Evolutionary conservation across 2,888 invertebrate species (phyloP).

Genomic region (Archaeoteleia sp.): DNA sequence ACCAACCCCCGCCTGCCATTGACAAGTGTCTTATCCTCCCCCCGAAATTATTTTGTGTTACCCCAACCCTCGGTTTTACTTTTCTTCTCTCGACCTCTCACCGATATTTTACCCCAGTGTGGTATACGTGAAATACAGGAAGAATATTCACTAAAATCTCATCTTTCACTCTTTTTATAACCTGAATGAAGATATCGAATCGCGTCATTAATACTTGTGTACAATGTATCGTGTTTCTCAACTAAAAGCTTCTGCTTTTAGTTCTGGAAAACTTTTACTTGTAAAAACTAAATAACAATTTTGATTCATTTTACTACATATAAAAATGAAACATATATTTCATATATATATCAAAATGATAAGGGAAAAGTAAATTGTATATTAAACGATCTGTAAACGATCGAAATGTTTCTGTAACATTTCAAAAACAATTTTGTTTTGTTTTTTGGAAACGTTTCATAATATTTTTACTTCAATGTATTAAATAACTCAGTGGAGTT

Average conservation of each 20-base stretch:
- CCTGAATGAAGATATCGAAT: constrained; percentile 45
- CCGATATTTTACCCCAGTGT: too few species aligned
- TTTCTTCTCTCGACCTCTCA: constrained; percentile 17
- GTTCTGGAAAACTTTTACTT: constrained; percentile 30
- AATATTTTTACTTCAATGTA: too few species aligned
- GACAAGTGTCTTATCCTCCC: constrained; percentile 65
- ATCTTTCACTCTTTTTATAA: constrained; percentile 38
- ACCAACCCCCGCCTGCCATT: constrained; percentile 63
- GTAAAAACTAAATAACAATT: constrained; percentile 6
- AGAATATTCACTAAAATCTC: constrained; percentile 38
- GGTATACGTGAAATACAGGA: too few species aligned
- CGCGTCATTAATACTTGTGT: constrained; percentile 49
- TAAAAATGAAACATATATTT: too few species aligned
- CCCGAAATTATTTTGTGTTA: constrained; percentile 48
- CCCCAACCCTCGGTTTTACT: constrained; percentile 50
- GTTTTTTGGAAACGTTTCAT: too few species aligned
- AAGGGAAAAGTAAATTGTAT: too few species aligned
- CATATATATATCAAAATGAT: too few species aligned
- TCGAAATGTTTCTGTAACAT: too few species aligned
- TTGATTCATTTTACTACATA: constrained; percentile 4
- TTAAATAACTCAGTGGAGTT: too few species aligned
- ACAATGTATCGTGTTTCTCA: constrained; percentile 43
- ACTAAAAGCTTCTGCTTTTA: constrained; percentile 44
- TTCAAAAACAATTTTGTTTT: too few species aligned
- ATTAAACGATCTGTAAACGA: too few species aligned